phyloP scores from a whole-genome alignment of 2,888 invertebrate species.

The Catocala fraxini region DNA sequence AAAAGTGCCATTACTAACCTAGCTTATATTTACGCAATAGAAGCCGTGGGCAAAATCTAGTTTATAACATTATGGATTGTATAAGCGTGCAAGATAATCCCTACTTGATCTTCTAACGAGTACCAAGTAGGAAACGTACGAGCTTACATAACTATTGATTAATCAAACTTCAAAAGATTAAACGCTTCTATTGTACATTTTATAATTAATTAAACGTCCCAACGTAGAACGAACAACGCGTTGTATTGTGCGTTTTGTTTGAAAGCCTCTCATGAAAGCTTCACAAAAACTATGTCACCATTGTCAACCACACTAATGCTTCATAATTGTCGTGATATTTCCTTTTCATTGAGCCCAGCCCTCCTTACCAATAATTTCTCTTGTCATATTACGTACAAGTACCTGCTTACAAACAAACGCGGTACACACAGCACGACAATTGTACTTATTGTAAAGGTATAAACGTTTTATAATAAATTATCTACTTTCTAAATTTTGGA shows the following conservation, averaged over 20 bases:
- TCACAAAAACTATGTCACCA: constrained; percentile 77
- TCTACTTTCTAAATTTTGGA: constrained; percentile 34
- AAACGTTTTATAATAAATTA: constrained; percentile 31
- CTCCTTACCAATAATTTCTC: constrained; percentile 75
- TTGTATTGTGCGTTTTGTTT: constrained; percentile 67
- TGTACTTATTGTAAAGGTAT: constrained; percentile 36
- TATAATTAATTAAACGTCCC: constrained; percentile 69
- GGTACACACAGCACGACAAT: constrained; percentile 57
- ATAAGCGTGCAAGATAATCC: not conserved
- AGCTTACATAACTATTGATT: constrained; percentile 39
- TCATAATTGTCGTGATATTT: constrained; percentile 83
- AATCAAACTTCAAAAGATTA: constrained; percentile 47
- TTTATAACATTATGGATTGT: too few relatives aligned
- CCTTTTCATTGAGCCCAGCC: constrained; percentile 75
- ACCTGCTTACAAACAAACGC: constrained; percentile 55
- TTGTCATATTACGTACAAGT: constrained; percentile 72
- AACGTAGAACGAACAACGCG: constrained; percentile 51
- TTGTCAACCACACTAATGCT: constrained; percentile 74
- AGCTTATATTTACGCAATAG: too few relatives aligned
- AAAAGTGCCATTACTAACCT: too few relatives aligned
- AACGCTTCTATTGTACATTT: constrained; percentile 44
- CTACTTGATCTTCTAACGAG: not conserved
- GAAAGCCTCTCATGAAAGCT: constrained; percentile 63
- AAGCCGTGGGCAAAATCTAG: too few relatives aligned
- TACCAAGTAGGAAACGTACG: not conserved